Evolutionary conservation across 2,888 invertebrate species (phyloP), one percentile per base, ranked within the genome.

Genomic region (Ischnura elegans): DNA sequence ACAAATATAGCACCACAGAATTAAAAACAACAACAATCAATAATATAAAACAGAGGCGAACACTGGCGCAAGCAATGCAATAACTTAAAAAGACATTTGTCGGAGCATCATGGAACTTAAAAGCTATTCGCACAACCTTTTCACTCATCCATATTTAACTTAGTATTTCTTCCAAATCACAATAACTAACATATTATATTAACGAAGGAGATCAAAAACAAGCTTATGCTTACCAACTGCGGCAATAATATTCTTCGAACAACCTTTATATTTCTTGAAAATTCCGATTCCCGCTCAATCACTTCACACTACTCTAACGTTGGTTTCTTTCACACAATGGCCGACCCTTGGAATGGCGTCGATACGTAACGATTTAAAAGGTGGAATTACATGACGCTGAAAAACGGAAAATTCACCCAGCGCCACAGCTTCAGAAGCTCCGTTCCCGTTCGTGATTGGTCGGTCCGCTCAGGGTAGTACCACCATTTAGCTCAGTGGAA

Each of bases 281-380:
- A 90, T 90, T 90, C 90, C 61, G 90, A 90, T 90, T 90, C 90
- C 90, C 90, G 90, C 90, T 90, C 90, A 90, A 90, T 90, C 90
- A 90, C 90, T 90, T 90, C 90, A 90, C 90, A 90, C 90, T 90
- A 90, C 90, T 90, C 90, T 90, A 90, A 90, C 90, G 90, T 90
- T 90, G 90, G 90, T 90, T 90, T 90, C 90, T 90, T 90, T 90
- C 90, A 90, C 90, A 90, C 90, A 90, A 90, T 90, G 90, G 90
- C 90, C 90, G 90, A 90, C 90, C 90, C 90, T 90, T 61, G 90
- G 90, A 90, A 90, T 90, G 90, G 90, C 90, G 90, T 90, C 90
- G 90, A 90, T 90, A 90, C 90, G 90, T 90, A 90, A 90, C 90
- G 90, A 90, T 90, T 90, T 90, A 90, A 90, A 90, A 90, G 90